phyloP scores from a whole-genome alignment of 37 sponge, comb jelly and placozoan genomes.

The Ianthella basta region DNA sequence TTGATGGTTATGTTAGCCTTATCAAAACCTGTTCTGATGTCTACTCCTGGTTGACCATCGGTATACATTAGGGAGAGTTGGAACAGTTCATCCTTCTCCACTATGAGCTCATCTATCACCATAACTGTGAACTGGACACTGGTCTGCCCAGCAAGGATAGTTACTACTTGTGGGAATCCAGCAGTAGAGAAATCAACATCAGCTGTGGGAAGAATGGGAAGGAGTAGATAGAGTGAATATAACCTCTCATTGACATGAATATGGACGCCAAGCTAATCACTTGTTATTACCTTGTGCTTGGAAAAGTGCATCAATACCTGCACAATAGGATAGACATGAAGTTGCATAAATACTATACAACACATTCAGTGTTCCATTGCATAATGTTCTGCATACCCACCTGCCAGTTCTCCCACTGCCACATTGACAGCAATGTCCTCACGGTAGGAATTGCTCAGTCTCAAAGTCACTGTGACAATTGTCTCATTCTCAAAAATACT shows the following conservation, averaged over 20 bases:
- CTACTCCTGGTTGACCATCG: constrained; percentile 18
- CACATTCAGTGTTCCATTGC: too few relatives aligned
- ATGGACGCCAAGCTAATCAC: too few relatives aligned
- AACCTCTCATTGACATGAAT: too few relatives aligned
- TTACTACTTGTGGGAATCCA: constrained; percentile 4
- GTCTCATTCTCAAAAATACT: constrained; percentile 29
- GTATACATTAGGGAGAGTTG: neutral
- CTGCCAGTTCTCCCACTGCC: neutral
- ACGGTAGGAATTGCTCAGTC: neutral
- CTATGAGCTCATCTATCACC: neutral
- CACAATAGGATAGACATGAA: too few relatives aligned
- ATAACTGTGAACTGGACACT: neutral
- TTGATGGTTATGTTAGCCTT: neutral
- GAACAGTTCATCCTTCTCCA: constrained; percentile 13
- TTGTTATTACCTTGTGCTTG: too few relatives aligned
- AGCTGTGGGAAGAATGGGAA: neutral
- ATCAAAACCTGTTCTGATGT: neutral
- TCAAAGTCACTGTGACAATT: neutral
- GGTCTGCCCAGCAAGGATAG: constrained; percentile 9
- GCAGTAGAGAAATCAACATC: neutral
- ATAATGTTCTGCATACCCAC: neutral
- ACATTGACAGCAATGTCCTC: neutral
- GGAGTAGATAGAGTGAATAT: too few relatives aligned
- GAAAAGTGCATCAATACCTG: too few relatives aligned
- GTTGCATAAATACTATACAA: too few relatives aligned